Evolutionary conservation across 92 coral and sea anemone species (phyloP).

Genomic region (Palythoa grandis): DNA sequence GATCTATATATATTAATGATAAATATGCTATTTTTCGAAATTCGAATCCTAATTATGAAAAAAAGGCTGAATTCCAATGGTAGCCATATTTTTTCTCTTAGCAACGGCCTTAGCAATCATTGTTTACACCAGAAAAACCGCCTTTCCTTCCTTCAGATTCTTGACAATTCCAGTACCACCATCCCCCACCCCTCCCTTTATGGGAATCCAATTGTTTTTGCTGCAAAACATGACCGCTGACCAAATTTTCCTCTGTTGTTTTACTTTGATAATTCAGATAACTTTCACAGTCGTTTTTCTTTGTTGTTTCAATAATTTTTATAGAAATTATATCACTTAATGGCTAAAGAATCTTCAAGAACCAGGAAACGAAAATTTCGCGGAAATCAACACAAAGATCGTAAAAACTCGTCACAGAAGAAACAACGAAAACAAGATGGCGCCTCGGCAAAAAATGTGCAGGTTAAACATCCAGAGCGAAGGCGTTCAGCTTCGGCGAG

Average conservation of each 20-base stretch:
- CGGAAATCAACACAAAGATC: slow-evolving; percentile 46
- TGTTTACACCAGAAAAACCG: neutral
- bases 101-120: slow-evolving; percentile 9
- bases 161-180: neutral
- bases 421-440: neutral
- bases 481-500: slow-evolving; percentile 7
- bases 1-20: too few species aligned
- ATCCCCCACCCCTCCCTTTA: neutral
- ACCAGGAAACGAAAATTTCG: slow-evolving; percentile 47
- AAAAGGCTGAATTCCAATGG: neutral
- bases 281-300: neutral
- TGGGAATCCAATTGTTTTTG: neutral
- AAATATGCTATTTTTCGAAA: neutral
- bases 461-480: slow-evolving; percentile 10
- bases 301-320: too few species aligned
- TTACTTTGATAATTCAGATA: neutral
- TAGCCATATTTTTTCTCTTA: neutral
- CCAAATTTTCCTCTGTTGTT: neutral
- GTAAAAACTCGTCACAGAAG: too few species aligned
- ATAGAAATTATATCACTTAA: neutral
- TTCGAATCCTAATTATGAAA: neutral
- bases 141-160: neutral
- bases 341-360: slow-evolving; percentile 40
- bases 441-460: neutral
- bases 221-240: neutral